Base-by-base conservation (phyloP, 2,888 invertebrate species). In the Pimpla rufipes region DNA sequence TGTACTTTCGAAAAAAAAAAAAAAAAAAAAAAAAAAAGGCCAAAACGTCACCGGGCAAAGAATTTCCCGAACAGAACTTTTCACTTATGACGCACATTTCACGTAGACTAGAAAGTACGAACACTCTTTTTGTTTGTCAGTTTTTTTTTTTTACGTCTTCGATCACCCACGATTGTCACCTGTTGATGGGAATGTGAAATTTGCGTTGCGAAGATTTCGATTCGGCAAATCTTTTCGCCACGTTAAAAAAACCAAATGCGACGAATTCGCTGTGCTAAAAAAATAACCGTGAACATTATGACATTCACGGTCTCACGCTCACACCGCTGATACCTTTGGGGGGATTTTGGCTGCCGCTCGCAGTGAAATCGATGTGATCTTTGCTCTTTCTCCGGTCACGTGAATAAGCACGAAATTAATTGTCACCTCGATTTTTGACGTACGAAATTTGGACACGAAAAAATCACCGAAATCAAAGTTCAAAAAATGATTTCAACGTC, bases 71-170 rank as follows among this genome's bases (percentile, higher is more conserved):
- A 62, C 62, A 62, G 52, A 74, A 83, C 77, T 80, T 73, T 68
- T 83, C 66, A 83, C 52, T 42, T 47, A 74, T 57, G 57, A 83
- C 80, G 83, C 83, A 83, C 83, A 83, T 83, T 80, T 83, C 80
- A 83, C 79, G 50, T 83, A 83, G 79, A 52, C 37, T 83, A 83
- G 83, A 80, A 45, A 64, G 67, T 71, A 75, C 47, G 64, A 57
- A 79, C 82, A 79, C 82, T 5, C n/a, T n/a, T n/a, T n/a, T n/a
- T 40, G 47, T 52, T 16, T 52, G 37, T 21, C 11, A n/a, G 16
- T 78, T 64, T 68, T 13, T 71, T 79, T 64, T 62, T 18, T 68
- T 40, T 59, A 64, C 66, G 21, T 35, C 29, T 67, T 67, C 40
- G 29, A 18, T 62, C 62, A 59, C 37, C n/a, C n/a, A 37, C 16